These are phyloP conservation scores for Babylonia areolata DNA, from an alignment of 1,140 invertebrate species.

Conservation along the genomic window DNA sequence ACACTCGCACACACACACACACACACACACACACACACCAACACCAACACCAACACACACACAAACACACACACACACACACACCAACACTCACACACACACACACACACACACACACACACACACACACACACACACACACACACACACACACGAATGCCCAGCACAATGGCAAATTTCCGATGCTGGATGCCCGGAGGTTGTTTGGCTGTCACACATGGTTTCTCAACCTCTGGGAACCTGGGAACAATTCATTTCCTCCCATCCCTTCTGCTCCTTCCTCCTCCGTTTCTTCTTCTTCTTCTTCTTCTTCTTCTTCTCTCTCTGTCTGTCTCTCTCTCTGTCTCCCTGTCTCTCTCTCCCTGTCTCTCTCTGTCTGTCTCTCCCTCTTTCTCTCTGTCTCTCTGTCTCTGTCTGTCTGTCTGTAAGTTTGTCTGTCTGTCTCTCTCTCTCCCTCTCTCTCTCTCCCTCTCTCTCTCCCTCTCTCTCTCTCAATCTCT, in stretches of 20 bases:
- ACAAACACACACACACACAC: neutral
- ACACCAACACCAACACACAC: neutral
- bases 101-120: neutral
- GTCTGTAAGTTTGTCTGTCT: neutral
- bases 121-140: slow-evolving; percentile 11
- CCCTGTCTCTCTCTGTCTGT: neutral
- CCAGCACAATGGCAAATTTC: neutral
- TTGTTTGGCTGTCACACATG: too few species aligned
- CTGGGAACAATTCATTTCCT: too few species aligned
- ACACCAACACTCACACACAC: neutral
- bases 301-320: neutral
- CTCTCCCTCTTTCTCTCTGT: neutral
- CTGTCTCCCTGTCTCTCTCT: neutral
- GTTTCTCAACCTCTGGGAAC: too few species aligned
- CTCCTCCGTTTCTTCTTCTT: neutral
- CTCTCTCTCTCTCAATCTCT: neutral
- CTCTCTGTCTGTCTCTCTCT: neutral
- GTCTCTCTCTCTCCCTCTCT: neutral
- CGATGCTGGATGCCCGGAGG: too few species aligned
- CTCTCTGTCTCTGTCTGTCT: neutral
- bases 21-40: neutral
- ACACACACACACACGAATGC: neutral
- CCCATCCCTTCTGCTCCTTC: neutral
- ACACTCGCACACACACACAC: slow-evolving; percentile 1
- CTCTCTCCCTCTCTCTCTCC: neutral